Base-by-base conservation (phyloP, 1,140 invertebrate species). In the Drosophila navojoa region DNA sequence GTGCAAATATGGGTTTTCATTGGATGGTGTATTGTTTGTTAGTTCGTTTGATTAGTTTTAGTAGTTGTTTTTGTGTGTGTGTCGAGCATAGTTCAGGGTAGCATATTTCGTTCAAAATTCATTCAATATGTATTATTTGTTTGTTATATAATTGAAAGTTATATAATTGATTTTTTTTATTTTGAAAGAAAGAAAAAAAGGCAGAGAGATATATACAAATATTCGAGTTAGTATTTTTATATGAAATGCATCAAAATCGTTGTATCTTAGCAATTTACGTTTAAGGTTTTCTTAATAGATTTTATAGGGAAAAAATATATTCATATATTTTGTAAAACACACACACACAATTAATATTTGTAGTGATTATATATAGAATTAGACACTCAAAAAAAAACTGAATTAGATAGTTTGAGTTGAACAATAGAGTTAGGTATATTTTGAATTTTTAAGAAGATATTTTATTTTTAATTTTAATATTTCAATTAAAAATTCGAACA, bases 201-300 rank as follows among this genome's bases (percentile, higher is more conserved):
- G 79, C 77, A 86, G 79, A 86, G 79, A 86, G 85, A 86, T 86
- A 86, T 86, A 86, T 86, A 86, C 84, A 86, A 84, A 86, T 86
- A 86, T 82, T 86, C 87, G 49, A 81, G 79, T 86, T 82, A 87
- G 69, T 86, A 73, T 73, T 73, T 49, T 55, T 64, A 61, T 64
- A 62, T 71, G 71, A 72, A 84, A 81, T 76, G 81, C 35, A 16
- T 45, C 74, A 77, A 77, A 75, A 45, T 73, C 50, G 70, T 59
- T 38, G 52, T 52, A 45, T 74, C 57, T 77, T 78, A 81, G 19
- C 44, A 71, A 71, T 58, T 81, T 66, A 40, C 32, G n/a, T 53
- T 69, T 52, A 25, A 15, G 63, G 32, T 68, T 69, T 16, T 19
- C 42, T 74, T 77, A 47, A 35, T 63, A 68, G n/a, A 15, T 45